Conservation (phyloP, 1,140 invertebrate species). For the Anthonomus grandis region DNA sequence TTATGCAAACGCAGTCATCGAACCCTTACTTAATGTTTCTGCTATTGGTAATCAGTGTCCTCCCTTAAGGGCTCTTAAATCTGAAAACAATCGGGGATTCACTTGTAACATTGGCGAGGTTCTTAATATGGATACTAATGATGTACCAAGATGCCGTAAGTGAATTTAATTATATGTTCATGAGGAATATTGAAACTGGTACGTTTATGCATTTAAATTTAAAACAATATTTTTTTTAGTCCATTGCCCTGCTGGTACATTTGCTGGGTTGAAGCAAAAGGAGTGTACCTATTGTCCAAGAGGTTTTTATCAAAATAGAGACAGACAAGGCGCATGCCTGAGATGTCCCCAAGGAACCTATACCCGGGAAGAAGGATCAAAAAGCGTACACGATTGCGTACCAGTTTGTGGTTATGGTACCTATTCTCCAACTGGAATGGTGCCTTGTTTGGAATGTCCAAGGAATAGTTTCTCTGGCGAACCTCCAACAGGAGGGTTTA, state of each 20-base stretch:
- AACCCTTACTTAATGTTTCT: slow-evolving; percentile 83
- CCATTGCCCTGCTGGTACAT: slow-evolving; percentile 93
- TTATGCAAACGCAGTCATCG: slow-evolving; percentile 86
- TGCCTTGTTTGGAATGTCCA: slow-evolving; percentile 90
- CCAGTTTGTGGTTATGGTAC: slow-evolving; percentile 96
- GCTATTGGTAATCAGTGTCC: slow-evolving; percentile 89
- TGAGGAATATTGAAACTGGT: too few species aligned
- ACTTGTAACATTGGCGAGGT: slow-evolving; percentile 92
- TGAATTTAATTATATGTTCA: slow-evolving; percentile 36
- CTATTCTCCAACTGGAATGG: slow-evolving; percentile 89
- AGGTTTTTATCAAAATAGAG: slow-evolving; percentile 91
- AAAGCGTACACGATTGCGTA: slow-evolving; percentile 76
- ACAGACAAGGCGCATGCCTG: slow-evolving; percentile 80
- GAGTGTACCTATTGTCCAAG: slow-evolving; percentile 83
- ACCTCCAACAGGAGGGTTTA: slow-evolving; percentile 87
- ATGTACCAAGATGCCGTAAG: slow-evolving; percentile 89
- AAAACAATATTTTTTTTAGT: slow-evolving; percentile 71
- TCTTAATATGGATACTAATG: slow-evolving; percentile 84
- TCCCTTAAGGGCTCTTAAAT: slow-evolving; percentile 78
- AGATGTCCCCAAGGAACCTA: slow-evolving; percentile 90
- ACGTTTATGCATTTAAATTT: too few species aligned
- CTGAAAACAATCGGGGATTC: slow-evolving; percentile 83
- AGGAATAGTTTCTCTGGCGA: slow-evolving; percentile 86
- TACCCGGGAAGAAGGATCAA: slow-evolving; percentile 87
- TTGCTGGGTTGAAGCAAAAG: slow-evolving; percentile 81